Percentiles rank a stretch among this genome's conserved stretches.
phyloP scores from a whole-genome alignment of 2,113 vertebrate species.

The Psilopogon haemacephalus region DNA sequence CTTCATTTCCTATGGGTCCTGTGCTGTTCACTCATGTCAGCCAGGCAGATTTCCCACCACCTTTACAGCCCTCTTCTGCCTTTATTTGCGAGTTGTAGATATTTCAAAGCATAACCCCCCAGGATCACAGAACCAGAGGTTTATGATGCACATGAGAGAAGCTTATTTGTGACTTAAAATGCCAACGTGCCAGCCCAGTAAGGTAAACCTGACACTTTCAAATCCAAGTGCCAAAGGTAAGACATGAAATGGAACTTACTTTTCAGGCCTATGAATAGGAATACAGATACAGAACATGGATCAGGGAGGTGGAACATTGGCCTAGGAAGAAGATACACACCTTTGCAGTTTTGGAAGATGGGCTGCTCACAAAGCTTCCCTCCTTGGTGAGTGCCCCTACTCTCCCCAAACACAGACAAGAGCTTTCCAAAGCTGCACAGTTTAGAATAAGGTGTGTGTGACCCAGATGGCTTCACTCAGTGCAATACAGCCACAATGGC shows the following conservation, averaged over 20 bases:
- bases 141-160: conserved; percentile 23
- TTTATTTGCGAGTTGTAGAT: conserved; percentile 25
- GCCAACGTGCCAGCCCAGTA: background rate
- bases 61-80: background rate
- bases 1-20: background rate
- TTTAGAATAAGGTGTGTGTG: background rate
- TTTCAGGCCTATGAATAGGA: background rate
- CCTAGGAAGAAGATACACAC: background rate
- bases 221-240: background rate
- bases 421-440: background rate
- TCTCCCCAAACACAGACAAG: background rate
- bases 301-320: background rate
- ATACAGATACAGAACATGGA: too few species aligned
- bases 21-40: background rate
- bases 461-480: background rate
- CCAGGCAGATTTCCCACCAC: background rate
- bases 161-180: background rate
- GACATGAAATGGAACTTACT: background rate
- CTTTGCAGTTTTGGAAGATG: background rate
- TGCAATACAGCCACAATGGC: background rate
- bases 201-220: background rate
- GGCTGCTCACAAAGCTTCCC: background rate
- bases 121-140: background rate
- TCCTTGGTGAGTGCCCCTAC: background rate
- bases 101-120: background rate